Conservation (phyloP, 2,888 invertebrate species). For the Brachyptera putata region DNA sequence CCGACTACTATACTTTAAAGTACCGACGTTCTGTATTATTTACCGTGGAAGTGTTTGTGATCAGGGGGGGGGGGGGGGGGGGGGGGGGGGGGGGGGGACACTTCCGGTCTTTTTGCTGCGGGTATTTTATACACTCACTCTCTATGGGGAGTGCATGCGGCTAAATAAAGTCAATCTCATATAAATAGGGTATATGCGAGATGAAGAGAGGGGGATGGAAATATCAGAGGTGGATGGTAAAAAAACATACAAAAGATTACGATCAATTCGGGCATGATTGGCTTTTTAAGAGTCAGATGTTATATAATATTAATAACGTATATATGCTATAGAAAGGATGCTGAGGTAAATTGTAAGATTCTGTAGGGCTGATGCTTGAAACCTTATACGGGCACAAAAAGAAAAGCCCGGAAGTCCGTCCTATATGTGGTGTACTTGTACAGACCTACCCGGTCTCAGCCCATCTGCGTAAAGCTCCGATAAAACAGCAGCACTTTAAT, state of each 20-base stretch:
- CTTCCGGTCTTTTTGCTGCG: slow-evolving; percentile 4
- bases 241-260: slow-evolving; percentile 10
- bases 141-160: too few species aligned
- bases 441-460: too few species aligned
- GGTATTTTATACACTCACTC: background rate
- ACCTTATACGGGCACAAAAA: slow-evolving; percentile 19
- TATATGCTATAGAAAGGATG: background rate
- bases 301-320: too few species aligned
- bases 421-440: too few species aligned
- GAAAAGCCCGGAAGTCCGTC: slow-evolving; percentile 28
- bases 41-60: too few species aligned
- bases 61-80: background rate
- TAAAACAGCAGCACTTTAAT: too few species aligned
- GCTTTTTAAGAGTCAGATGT: slow-evolving; percentile 1
- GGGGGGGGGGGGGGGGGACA: background rate
- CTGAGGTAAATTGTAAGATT: background rate
- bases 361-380: slow-evolving; percentile 10
- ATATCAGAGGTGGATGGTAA: background rate
- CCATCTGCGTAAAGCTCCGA: too few species aligned
- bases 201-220: background rate
- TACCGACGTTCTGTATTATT: too few species aligned
- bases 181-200: background rate
- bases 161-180: too few species aligned
- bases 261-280: slow-evolving; percentile 4
- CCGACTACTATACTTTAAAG: too few species aligned